Evolutionary conservation across 2,888 invertebrate genomes (phyloP).

Genomic region (Neoaliturus tenellus): DNA sequence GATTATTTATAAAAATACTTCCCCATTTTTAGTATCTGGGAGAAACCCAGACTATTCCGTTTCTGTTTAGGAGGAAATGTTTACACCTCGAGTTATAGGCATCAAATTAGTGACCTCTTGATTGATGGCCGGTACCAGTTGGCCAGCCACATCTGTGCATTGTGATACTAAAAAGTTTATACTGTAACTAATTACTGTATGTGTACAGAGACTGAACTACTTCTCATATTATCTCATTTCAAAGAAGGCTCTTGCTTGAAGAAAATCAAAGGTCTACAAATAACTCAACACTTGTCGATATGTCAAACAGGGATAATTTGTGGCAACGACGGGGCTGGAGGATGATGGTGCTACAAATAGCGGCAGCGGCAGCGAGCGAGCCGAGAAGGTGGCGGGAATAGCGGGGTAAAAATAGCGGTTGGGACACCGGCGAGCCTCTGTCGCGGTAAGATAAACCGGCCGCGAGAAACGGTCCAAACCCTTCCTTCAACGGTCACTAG

Average conservation of each 20-base stretch:
- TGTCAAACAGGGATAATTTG: not conserved
- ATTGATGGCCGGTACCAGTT: no score
- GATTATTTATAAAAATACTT: no score
- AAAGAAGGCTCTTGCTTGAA: not conserved
- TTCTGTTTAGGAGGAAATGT: no score
- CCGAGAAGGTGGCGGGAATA: not conserved
- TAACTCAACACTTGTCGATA: not conserved
- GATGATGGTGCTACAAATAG: not conserved
- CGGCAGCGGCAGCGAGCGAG: not conserved
- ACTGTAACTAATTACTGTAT: no score
- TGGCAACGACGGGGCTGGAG: not conserved
- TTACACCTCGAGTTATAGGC: no score
- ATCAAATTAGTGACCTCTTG: no score
- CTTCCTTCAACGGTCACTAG: no score
- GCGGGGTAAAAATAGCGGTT: not conserved
- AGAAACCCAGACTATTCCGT: no score
- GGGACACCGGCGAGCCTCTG: not conserved
- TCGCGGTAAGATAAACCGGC: not conserved
- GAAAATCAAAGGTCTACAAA: not conserved
- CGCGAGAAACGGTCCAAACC: not conserved
- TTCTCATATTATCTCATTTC: not conserved
- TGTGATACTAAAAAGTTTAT: no score
- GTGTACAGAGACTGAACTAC: no score
- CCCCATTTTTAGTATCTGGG: no score
- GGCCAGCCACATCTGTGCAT: no score